Percentiles rank a stretch among this genome's conserved stretches.
Evolutionary conservation across 2,113 vertebrate genomes (phyloP).

Genomic region (Brachirus orientalis): DNA sequence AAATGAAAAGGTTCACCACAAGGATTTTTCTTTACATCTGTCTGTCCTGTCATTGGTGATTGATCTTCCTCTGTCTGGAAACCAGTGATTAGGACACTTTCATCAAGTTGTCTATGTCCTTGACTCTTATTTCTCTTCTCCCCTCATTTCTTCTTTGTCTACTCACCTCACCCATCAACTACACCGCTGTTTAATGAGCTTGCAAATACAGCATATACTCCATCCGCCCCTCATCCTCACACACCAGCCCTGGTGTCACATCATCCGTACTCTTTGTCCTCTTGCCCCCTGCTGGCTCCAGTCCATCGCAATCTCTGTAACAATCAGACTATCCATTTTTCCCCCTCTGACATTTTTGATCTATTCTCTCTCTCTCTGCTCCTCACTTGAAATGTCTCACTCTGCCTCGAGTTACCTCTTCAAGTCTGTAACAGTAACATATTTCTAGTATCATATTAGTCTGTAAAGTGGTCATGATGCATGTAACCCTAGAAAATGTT

Average conservation of each 20-base stretch:
- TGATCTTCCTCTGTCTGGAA: constrained; percentile 45
- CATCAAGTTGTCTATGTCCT: constrained; percentile 57
- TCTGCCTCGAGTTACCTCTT: constrained; percentile 2
- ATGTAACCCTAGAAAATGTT: neutral
- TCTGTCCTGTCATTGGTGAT: constrained; percentile 44
- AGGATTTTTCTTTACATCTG: constrained; percentile 26
- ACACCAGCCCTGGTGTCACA: constrained; percentile 13
- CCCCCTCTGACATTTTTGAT: constrained; percentile 27
- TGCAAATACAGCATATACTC: constrained; percentile 37
- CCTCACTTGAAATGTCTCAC: constrained; percentile 30
- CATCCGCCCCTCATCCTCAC: constrained; percentile 33
- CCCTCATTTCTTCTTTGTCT: constrained; percentile 18
- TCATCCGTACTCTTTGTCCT: constrained; percentile 43
- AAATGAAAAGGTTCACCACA: constrained; percentile 33
- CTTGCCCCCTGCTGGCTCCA: constrained; percentile 43
- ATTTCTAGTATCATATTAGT: constrained; percentile 1
- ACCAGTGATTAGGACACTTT: constrained; percentile 60
- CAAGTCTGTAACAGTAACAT: constrained; percentile 24
- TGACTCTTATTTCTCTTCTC: constrained; percentile 34
- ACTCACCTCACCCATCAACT: constrained; percentile 53
- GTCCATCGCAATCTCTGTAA: neutral
- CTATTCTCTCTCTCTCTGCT: constrained; percentile 29
- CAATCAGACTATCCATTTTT: constrained; percentile 23
- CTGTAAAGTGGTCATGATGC: neutral
- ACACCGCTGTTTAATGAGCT: constrained; percentile 59